phyloP scores from a whole-genome alignment of 2,888 invertebrate genomes.

The Rutpela maculata region DNA sequence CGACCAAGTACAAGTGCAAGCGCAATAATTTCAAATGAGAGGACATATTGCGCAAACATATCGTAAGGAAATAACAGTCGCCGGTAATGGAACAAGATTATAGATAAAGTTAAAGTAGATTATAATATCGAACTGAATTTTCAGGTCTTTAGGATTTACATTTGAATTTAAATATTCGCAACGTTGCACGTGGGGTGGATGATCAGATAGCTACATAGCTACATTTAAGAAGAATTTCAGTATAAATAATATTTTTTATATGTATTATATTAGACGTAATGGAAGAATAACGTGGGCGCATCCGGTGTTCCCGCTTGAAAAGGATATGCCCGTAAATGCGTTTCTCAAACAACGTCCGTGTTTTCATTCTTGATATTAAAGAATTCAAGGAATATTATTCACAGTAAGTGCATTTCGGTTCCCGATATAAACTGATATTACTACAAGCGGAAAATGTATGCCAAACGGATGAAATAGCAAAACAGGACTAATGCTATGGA shows the following conservation, averaged over 20 bases:
- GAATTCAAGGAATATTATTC: background rate
- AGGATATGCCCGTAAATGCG: background rate
- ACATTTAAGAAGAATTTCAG: background rate
- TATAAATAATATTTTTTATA: background rate
- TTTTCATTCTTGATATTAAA: background rate
- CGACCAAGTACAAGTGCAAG: too few species aligned
- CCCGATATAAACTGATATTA: background rate
- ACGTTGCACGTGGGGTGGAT: too few species aligned
- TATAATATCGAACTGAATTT: too few species aligned
- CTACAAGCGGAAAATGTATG: background rate
- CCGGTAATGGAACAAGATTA: too few species aligned
- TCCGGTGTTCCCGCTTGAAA: background rate
- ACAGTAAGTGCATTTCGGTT: background rate
- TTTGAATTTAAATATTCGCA: too few species aligned
- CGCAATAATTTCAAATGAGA: too few species aligned
- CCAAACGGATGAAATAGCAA: background rate
- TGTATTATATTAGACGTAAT: background rate
- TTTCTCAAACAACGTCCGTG: background rate
- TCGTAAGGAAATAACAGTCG: too few species aligned
- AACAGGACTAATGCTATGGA: background rate
- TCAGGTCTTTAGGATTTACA: too few species aligned
- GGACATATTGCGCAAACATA: too few species aligned
- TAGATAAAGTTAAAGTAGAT: too few species aligned
- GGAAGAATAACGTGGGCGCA: background rate
- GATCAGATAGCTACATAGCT: too few species aligned